Evolutionary conservation across 2,888 invertebrate genomes (phyloP).

Genomic region (Microdon myrmicae): DNA sequence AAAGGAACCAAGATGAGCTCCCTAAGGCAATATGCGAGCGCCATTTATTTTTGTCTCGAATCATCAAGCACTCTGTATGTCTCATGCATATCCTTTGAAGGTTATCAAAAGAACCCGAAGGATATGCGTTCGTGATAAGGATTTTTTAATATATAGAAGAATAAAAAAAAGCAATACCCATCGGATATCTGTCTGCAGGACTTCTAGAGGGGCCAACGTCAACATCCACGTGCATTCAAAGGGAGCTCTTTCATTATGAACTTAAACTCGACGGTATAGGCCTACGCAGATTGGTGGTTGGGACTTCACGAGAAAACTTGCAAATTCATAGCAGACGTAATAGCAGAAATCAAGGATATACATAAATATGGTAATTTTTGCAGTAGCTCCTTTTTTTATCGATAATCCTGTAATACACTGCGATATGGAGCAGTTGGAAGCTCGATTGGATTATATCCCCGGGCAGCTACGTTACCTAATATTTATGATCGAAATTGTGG

Average conservation of each 20-base stretch:
- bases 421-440: slow-evolving; percentile 28
- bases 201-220: no score
- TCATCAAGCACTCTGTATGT: slow-evolving; percentile 18
- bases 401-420: slow-evolving; percentile 43
- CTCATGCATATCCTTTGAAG: slow-evolving; percentile 12
- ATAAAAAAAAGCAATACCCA: slow-evolving; percentile 1
- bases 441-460: slow-evolving; percentile 43
- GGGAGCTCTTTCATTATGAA: slow-evolving; percentile 29
- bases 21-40: slow-evolving; percentile 15
- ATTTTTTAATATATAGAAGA: neutral
- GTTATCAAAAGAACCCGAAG: slow-evolving; percentile 7
- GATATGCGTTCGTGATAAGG: slow-evolving; percentile 5
- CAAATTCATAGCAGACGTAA: neutral
- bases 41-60: slow-evolving; percentile 30
- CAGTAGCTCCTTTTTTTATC: slow-evolving; percentile 23
- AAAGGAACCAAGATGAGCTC: neutral
- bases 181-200: no score
- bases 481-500: slow-evolving; percentile 48
- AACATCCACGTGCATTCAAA: no score
- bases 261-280: slow-evolving; percentile 20
- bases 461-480: slow-evolving; percentile 26
- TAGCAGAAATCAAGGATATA: neutral
- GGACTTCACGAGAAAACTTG: neutral
- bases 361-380: slow-evolving; percentile 39
- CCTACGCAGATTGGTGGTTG: no score